A percentile compares a stretch with the other conserved stretches of the same genome.
phyloP scores from a whole-genome alignment of 23 tunicate species.

The Trididemnum miniatum region DNA sequence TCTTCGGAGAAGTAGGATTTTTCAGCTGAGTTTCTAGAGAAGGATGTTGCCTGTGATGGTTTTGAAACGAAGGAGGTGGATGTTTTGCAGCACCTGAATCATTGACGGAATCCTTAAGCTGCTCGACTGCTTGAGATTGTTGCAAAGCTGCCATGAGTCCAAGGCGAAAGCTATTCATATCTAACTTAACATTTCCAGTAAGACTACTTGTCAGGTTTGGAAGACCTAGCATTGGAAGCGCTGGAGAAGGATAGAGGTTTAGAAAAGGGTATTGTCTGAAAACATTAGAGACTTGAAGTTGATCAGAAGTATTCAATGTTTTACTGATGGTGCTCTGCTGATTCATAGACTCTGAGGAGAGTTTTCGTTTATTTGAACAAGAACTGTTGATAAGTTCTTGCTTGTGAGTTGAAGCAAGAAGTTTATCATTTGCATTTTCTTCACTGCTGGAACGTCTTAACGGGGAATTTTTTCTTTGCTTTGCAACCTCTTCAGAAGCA shows the following conservation, averaged over 20 bases:
- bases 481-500: background rate
- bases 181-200: background rate
- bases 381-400: too few relatives aligned
- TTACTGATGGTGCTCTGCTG: background rate
- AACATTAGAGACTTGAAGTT: background rate
- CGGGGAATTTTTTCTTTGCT: background rate
- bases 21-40: background rate
- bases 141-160: background rate
- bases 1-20: background rate
- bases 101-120: background rate
- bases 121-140: constrained; percentile 1
- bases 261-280: background rate
- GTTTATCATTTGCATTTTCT: background rate
- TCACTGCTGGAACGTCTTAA: background rate
- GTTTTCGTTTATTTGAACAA: too few relatives aligned
- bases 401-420: background rate
- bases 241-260: background rate
- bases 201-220: background rate
- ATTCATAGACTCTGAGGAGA: background rate
- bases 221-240: background rate
- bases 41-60: too few relatives aligned
- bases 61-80: too few relatives aligned
- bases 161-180: constrained; percentile 9
- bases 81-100: background rate
- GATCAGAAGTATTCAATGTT: background rate